Percentiles rank a stretch among this genome's conserved stretches.
phyloP scores from a whole-genome alignment of 2,113 vertebrate genomes.

The Aegithalos caudatus region DNA sequence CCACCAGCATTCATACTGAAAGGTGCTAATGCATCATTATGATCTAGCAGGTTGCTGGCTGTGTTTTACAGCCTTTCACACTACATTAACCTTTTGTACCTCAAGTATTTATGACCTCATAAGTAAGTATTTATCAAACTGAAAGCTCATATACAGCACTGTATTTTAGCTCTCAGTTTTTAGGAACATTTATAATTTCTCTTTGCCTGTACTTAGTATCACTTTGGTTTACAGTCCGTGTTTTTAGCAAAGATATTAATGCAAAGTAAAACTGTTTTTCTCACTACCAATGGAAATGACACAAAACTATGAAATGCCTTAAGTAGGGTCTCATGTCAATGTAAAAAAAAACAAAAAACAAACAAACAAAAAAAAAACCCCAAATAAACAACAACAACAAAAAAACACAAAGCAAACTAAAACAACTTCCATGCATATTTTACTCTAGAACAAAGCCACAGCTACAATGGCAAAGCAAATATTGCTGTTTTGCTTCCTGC shows the following conservation, averaged over 20 bases:
- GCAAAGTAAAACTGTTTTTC: neutral
- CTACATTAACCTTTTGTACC: constrained; percentile 86
- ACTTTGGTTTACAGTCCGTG: neutral
- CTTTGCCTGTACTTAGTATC: constrained; percentile 57
- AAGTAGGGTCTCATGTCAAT: neutral
- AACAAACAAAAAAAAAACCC: too few relatives aligned
- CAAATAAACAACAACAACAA: too few relatives aligned
- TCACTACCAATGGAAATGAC: neutral
- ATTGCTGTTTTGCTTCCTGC: neutral
- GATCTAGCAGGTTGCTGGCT: constrained; percentile 77
- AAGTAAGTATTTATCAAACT: constrained; percentile 83
- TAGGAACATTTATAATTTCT: constrained; percentile 63
- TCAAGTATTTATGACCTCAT: constrained; percentile 81
- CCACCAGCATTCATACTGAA: constrained; percentile 55
- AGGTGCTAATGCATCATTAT: constrained; percentile 78
- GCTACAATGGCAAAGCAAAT: too few relatives aligned
- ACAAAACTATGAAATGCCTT: neutral
- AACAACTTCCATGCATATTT: neutral
- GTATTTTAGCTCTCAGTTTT: constrained; percentile 62
- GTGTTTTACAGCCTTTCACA: constrained; percentile 81
- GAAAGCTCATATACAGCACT: constrained; percentile 72
- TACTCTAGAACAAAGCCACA: too few relatives aligned
- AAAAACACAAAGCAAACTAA: neutral
- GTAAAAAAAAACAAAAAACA: neutral
- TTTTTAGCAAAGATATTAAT: neutral